Base-by-base conservation (phyloP, 2,113 vertebrate genomes). In the Lonchura striata region DNA sequence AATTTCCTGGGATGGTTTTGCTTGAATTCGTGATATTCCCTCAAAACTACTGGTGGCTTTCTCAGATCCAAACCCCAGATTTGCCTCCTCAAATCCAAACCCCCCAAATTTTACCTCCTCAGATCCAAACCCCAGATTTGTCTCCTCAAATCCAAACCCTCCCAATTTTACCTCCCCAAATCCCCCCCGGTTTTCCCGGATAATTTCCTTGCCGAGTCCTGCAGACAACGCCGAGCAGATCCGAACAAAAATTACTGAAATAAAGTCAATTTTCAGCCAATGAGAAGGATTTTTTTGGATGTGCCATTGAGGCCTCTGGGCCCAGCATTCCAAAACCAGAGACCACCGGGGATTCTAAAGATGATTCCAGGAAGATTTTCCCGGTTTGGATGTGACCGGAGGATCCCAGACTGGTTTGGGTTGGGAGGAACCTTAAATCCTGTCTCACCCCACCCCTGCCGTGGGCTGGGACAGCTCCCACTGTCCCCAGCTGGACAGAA, bases 211-310 rank as follows among this genome's bases (percentile, higher is more conserved):
- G 53, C 46, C 0, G 0, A 27, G 13, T 7, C 33, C 17, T 31
- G 11, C 0, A 1, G 53, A 6, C 68, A 53, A 7, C 41, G 1
- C 46, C 1, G 31, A 64, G 54, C 15, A 2, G 19, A 3, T 7
- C 30, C 33, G n/a, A 64, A 15, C 8, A 7, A 3, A 15, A 4
- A 15, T 42, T 3, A 10, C 41, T 7, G 30, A 3, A 21, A 42
- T 2, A 4, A 61, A 91, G 3, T 2, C 8, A 1, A 4, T 21
- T 41, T 57, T 14, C 35, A 7, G 31, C 3, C 23, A 23, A 41
- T 15, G 16, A 31, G 28, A 54, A n/a, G 68, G 3, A 10, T 17
- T 16, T 31, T 33, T 33, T 41, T 9, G 13, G 10, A 14, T 3
- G 8, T 27, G n/a, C 24, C 21, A 7, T 14, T 2, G 17, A 6